Conservation (phyloP, 2,888 invertebrate genomes). For the Sphecodes monilicornis region DNA sequence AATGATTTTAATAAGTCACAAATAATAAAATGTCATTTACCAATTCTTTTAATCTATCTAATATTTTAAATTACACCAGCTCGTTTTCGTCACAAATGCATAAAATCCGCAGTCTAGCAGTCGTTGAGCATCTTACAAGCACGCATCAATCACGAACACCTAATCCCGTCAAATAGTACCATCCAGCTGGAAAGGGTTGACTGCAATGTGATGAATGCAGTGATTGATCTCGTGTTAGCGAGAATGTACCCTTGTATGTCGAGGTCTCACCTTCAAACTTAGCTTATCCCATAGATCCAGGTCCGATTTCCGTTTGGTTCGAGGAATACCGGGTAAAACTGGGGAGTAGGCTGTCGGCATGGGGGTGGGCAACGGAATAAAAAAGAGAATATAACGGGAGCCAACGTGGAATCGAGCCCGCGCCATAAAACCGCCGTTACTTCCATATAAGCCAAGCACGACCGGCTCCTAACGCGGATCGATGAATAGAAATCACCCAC, state of each 20-base stretch:
- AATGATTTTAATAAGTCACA: too few relatives aligned
- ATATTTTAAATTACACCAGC: too few relatives aligned
- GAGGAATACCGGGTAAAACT: constrained; percentile 30
- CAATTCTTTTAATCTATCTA: too few relatives aligned
- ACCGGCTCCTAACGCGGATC: constrained; percentile 66
- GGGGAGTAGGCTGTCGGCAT: background rate
- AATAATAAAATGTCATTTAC: too few relatives aligned
- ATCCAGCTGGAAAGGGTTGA: too few relatives aligned
- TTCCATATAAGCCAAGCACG: constrained; percentile 67
- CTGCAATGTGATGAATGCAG: background rate
- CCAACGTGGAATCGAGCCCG: constrained; percentile 55
- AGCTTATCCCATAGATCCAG: background rate
- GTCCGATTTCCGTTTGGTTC: background rate
- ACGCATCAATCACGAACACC: too few relatives aligned
- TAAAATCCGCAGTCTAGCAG: too few relatives aligned
- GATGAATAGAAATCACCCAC: constrained; percentile 73
- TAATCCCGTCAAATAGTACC: too few relatives aligned
- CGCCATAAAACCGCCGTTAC: constrained; percentile 69
- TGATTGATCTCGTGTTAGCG: background rate
- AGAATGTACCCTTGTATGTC: background rate
- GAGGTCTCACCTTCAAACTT: background rate
- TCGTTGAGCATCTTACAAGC: too few relatives aligned
- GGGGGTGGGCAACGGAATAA: constrained; percentile 40
- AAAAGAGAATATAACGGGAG: constrained; percentile 61
- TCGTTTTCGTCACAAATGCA: too few relatives aligned